Evolutionary conservation across 2,888 invertebrate genomes (phyloP), one percentile per base, ranked within the genome.

Genomic region (Polydrusus tereticollis): DNA sequence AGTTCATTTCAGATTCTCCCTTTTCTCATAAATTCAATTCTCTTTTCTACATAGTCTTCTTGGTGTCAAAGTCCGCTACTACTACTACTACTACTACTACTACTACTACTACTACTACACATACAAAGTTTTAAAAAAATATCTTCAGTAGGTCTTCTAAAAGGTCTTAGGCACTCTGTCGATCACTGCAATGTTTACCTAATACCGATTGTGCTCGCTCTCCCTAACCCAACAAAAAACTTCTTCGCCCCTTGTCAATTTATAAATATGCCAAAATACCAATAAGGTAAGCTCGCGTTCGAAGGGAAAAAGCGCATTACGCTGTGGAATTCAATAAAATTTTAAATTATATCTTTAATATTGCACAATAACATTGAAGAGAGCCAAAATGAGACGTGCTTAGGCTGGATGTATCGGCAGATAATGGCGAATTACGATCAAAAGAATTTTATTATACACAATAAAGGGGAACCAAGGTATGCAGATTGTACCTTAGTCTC

Each of bases 251-350:
- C 72, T 75, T 69, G 71, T 74, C 78, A 75, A 78, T 79, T 80
- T 78, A 79, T 80, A 80, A 80, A 80, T 80, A 80, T 79, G 79
- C 80, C 78, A 79, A 79, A 80, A 80, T 80, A 79, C 79, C 80
- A 80, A 80, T 80, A 80, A 80, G 79, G 80, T 80, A 78, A 77
- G 74, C 74, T 77, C 72, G 75, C 72, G 76, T 71, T 70, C 75
- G 76, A 76, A 73, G 78, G 77, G 76, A 74, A 77, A 75, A 75
- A 75, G 72, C 73, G 72, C 72, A 76, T 77, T 77, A 75, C 75
- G 75, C 75, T 69, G 72, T 52, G 77, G 76, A 77, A 78, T 78
- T 76, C 77, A 77, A 78, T 78, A 77, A 78, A 78, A 77, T 77
- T 78, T 78, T 76, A 77, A 78, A 78, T 78, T 78, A 76, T 76